A percentile compares a stretch with the other conserved stretches of the same genome.
Conservation (phyloP, 2,888 invertebrate species). For the Plutella xylostella region DNA sequence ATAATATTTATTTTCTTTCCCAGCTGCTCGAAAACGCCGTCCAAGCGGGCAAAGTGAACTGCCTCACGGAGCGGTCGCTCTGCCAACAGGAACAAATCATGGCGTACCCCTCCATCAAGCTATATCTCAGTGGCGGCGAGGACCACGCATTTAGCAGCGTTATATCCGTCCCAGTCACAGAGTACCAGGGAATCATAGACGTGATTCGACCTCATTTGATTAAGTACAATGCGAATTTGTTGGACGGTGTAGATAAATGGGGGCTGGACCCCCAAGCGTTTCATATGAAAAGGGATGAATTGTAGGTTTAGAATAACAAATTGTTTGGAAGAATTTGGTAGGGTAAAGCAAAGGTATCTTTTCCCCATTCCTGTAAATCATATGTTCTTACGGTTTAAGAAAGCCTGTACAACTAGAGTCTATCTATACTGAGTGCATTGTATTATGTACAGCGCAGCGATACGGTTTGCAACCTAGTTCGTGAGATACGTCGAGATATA, state of each 20-base stretch:
- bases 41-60: conserved; percentile 55
- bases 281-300: background rate
- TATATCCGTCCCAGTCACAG: conserved; percentile 30
- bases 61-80: conserved; percentile 42
- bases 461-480: too few species aligned
- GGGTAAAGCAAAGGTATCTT: too few species aligned
- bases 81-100: conserved; percentile 53
- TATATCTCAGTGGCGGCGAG: background rate
- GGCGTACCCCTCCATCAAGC: conserved; percentile 39
- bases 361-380: too few species aligned
- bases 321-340: too few species aligned
- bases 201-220: conserved; percentile 36
- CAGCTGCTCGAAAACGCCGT: conserved; percentile 46
- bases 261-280: background rate
- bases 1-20: conserved; percentile 13
- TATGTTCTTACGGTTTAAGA: too few species aligned
- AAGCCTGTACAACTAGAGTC: too few species aligned
- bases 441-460: too few species aligned
- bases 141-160: conserved; percentile 29
- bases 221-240: conserved; percentile 8
- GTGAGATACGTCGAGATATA: too few species aligned
- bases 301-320: too few species aligned
- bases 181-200: conserved; percentile 29
- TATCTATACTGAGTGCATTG: too few species aligned
- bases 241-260: background rate